These are phyloP conservation scores for Macrostomum lignano DNA, from an alignment of 1,140 invertebrate species.

Conservation along the genomic window DNA sequence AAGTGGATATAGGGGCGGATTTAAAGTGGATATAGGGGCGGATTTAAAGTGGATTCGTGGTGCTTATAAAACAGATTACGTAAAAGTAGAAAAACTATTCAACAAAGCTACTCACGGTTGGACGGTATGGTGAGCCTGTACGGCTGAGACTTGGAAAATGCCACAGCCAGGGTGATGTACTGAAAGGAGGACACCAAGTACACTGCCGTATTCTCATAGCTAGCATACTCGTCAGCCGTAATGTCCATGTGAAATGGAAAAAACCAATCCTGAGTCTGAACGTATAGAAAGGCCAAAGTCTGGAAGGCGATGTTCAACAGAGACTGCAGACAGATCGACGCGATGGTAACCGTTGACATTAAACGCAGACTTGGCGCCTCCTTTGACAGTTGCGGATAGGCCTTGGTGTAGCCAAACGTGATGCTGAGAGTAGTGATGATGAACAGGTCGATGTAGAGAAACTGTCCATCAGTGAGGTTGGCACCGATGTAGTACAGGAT, in stretches of 20 bases:
- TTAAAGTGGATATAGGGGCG: too few relatives aligned
- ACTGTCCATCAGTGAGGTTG: constrained; percentile 33
- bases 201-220: constrained; percentile 31
- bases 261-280: too few relatives aligned
- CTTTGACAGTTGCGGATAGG: constrained; percentile 38
- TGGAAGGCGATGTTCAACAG: constrained; percentile 39
- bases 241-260: too few relatives aligned
- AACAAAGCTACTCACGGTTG: constrained; percentile 31
- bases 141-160: constrained; percentile 60
- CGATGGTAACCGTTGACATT: constrained; percentile 28
- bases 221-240: too few relatives aligned
- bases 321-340: constrained; percentile 38
- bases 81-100: constrained; percentile 9
- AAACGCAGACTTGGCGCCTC: constrained; percentile 37
- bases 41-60: too few relatives aligned
- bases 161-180: constrained; percentile 56
- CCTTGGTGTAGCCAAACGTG: constrained; percentile 32
- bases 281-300: constrained; percentile 33
- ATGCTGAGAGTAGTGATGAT: constrained; percentile 36
- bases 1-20: too few relatives aligned
- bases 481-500: constrained; percentile 47
- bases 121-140: constrained; percentile 53
- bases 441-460: constrained; percentile 37
- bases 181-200: constrained; percentile 59
- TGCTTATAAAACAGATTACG: too few relatives aligned